These are phyloP conservation scores for Saiga tatarica DNA, from an alignment of 2,113 vertebrate genomes.

Conservation along the genomic window DNA sequence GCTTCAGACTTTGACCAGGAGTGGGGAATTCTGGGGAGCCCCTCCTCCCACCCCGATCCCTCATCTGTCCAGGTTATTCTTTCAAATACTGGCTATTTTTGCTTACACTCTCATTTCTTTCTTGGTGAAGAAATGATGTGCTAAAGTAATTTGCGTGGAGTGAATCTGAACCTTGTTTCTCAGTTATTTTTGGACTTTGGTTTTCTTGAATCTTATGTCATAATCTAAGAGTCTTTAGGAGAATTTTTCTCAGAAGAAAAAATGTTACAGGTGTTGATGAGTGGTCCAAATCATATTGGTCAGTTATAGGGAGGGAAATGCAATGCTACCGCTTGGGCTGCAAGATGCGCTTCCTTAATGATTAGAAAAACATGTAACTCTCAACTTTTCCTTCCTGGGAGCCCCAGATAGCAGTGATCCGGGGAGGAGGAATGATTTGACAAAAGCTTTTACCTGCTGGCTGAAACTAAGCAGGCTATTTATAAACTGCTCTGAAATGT, in stretches of 20 bases:
- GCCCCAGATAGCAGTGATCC: background rate
- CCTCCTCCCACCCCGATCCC: fast-evolving
- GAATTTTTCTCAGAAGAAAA: background rate
- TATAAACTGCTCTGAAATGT: slow-evolving; percentile 55
- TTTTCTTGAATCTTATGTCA: background rate
- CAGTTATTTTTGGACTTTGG: background rate
- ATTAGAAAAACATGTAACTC: background rate
- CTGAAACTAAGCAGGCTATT: slow-evolving; percentile 31
- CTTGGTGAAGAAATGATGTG: background rate
- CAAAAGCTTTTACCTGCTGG: slow-evolving; percentile 20
- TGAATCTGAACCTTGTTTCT: background rate
- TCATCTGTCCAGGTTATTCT: background rate
- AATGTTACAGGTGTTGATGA: background rate
- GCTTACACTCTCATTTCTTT: background rate
- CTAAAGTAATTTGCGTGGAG: slow-evolving; percentile 1
- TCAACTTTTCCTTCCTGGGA: background rate
- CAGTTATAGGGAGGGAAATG: background rate
- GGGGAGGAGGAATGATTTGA: slow-evolving; percentile 22
- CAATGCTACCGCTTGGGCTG: background rate
- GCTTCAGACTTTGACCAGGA: background rate
- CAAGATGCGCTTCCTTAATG: background rate
- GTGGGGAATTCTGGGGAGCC: background rate
- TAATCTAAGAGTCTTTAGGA: background rate
- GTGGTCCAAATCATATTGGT: background rate
- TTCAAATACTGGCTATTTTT: background rate